These are phyloP conservation scores for Apoda limacodes DNA, from an alignment of 2,888 invertebrate genomes.

Conservation along the genomic window DNA sequence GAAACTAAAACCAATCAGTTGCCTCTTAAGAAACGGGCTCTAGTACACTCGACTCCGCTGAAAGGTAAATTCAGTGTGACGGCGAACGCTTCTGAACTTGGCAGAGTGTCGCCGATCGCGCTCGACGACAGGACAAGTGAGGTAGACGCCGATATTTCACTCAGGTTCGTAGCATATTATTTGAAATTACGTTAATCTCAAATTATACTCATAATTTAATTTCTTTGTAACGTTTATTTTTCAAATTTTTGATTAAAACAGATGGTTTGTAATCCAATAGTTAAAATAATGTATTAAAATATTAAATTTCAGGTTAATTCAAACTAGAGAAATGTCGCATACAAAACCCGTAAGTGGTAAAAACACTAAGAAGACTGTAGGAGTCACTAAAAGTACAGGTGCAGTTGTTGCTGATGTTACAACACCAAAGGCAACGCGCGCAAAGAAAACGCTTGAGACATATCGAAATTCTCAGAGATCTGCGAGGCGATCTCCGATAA, in stretches of 20 bases:
- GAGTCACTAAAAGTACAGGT: conserved; percentile 5
- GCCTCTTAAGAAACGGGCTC: conserved; percentile 42
- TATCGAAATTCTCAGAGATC: conserved; percentile 3
- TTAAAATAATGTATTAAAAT: no score
- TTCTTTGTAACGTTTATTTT: no score
- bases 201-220: no score
- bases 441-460: conserved; percentile 1
- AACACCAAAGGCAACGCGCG: conserved; percentile 11
- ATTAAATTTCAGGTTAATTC: no score
- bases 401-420: no score
- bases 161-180: no score
- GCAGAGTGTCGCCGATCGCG: conserved; percentile 45
- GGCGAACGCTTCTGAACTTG: conserved; percentile 30
- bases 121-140: conserved; percentile 12
- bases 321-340: no score
- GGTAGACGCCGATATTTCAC: conserved; percentile 2
- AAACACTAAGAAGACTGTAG: conserved; percentile 5
- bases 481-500: no score
- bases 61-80: conserved; percentile 27
- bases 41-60: conserved; percentile 50
- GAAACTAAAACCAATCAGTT: conserved; percentile 14
- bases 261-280: no score
- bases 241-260: no score
- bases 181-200: no score
- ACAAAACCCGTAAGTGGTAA: no score